Percentiles rank a stretch among this genome's conserved stretches.
Evolutionary conservation across 92 coral and sea anemone species (phyloP).

Genomic region (Montipora capitata): DNA sequence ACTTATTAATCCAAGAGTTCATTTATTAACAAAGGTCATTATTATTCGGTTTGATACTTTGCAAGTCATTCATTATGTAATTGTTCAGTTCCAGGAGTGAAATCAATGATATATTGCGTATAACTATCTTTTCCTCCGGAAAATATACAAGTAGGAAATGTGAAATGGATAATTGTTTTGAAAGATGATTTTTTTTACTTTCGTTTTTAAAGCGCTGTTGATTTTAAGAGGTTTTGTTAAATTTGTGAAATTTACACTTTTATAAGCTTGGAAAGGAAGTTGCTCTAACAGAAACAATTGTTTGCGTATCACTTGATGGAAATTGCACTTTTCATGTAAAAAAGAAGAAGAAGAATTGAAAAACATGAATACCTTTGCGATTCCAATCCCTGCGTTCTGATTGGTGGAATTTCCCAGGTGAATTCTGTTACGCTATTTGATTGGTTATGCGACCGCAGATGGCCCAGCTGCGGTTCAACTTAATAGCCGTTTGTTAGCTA

Average conservation of each 20-base stretch:
- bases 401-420: conserved; percentile 88
- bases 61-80: conserved; percentile 21
- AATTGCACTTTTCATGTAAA: conserved; percentile 74
- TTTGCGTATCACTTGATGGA: conserved; percentile 52
- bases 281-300: conserved; percentile 28
- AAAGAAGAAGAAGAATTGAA: conserved; percentile 80
- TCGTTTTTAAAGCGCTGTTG: not conserved
- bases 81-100: conserved; percentile 63
- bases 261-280: conserved; percentile 33
- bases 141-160: not conserved
- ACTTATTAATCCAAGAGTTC: conserved; percentile 79
- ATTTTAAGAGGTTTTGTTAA: not conserved
- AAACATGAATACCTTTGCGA: conserved; percentile 81
- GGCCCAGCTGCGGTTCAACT: conserved; percentile 82
- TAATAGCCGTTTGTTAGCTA: conserved; percentile 82
- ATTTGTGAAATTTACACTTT: conserved; percentile 33
- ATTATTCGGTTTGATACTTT: conserved; percentile 62
- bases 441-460: conserved; percentile 86
- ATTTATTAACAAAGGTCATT: conserved; percentile 92
- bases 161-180: not conserved
- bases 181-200: not conserved
- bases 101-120: conserved; percentile 7
- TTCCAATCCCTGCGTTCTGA: conserved; percentile 54
- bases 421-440: conserved; percentile 71
- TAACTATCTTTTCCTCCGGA: conserved; percentile 1